A percentile compares a stretch with the other conserved stretches of the same genome.
These are phyloP conservation scores for Eupithecia insigniata DNA, from an alignment of 2,888 invertebrate species.

Conservation along the genomic window DNA sequence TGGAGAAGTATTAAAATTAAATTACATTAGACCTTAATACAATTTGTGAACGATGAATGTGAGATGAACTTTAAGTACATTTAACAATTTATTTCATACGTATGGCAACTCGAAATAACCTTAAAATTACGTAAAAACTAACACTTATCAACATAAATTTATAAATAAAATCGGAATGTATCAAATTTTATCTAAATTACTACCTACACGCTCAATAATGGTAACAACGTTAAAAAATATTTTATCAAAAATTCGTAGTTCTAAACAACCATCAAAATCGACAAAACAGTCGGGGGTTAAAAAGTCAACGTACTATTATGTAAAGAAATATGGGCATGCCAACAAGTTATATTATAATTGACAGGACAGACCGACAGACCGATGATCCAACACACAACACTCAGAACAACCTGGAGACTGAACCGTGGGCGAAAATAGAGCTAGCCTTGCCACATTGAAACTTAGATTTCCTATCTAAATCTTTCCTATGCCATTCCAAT, in stretches of 20 bases:
- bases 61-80: conserved; percentile 74
- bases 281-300: conserved; percentile 50
- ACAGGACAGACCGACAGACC: conserved; percentile 69
- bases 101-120: conserved; percentile 76
- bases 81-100: conserved; percentile 64
- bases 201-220: conserved; percentile 59
- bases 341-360: conserved; percentile 71
- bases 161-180: conserved; percentile 64
- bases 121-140: conserved; percentile 58
- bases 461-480: conserved; percentile 11
- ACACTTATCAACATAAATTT: conserved; percentile 64
- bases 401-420: conserved; percentile 5
- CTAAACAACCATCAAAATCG: conserved; percentile 63
- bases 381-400: conserved; percentile 48
- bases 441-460: conserved; percentile 3
- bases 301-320: conserved; percentile 70
- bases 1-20: conserved; percentile 40
- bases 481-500: neutral
- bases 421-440: neutral
- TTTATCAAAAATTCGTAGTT: conserved; percentile 64
- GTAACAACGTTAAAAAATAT: conserved; percentile 78
- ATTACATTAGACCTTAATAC: conserved; percentile 41
- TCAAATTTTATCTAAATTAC: conserved; percentile 59
- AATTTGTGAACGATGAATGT: conserved; percentile 38
- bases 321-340: conserved; percentile 78